Evolutionary conservation across 2,888 invertebrate species (phyloP), one percentile per base, ranked within the genome.

Genomic region (Arctia plantaginis): DNA sequence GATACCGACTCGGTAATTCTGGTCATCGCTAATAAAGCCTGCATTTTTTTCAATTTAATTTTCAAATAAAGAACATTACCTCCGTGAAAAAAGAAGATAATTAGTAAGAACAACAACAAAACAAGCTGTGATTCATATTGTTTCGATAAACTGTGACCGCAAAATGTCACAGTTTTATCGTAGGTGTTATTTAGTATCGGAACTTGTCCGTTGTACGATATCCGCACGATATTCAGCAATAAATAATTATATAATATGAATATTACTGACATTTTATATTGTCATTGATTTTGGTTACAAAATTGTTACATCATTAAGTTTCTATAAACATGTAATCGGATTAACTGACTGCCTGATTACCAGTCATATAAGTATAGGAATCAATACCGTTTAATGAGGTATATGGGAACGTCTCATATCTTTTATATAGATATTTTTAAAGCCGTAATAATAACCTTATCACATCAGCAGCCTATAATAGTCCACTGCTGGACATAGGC

Each of bases 131-230:
- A 75, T 69, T 75, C 41, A 72, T 69, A 64, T 69, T 51, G 59
- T 55, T 44, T 47, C 41, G 74, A 71, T 75, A 69, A 72, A 75
- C 71, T 69, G 7, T 44, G 64, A 64, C 62, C 51, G 41, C 71
- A 15, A 68, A 71, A 64, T 44, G 69, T 72, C 68, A 47, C 47
- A 30, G 59, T 66, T 69, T 20, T 51, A 64, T 72, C 51, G 41
- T 39, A 51, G 39, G 55, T 71, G 67, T 59, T 59, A 72, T 72
- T 80, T 81, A 75, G 64, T 79, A 83, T 85, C 81, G 81, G 83
- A 81, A 83, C 81, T 75, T 85, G 83, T 81, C 83, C 82, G 68
- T 83, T 81, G 85, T 76, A 62, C 70, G 75, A 85, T 85, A 82
- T 69, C 72, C 65, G 10, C 59, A 59, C 33, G 59, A 72, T 65